Evolutionary conservation across 2,113 vertebrate genomes (phyloP), one percentile per base, ranked within the genome.

Genomic region (Pseudopipra pipra): DNA sequence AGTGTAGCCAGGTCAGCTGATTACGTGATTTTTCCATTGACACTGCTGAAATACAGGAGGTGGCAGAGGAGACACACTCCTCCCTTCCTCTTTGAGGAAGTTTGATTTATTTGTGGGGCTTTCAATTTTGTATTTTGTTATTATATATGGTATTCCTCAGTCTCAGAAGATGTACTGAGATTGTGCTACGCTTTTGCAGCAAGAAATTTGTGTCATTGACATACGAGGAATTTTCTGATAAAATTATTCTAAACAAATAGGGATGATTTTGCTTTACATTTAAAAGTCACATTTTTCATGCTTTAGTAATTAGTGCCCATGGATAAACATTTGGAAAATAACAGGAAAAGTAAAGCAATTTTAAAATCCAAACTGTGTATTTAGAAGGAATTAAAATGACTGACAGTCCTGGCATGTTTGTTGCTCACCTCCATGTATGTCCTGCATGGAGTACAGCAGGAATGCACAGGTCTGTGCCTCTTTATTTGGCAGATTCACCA

Each of bases 1-100:
- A 81, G 84, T 81, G 74, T 85, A 79, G 23, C 39, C 80, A 93
- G 94, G 63, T 66, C 77, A 55, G 41, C 58, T 37, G 93, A 95
- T 93, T 83, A 95, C 0, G 1, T 90, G 72, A 91, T 97, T 98
- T 98, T 97, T 96, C 96, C 87, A 1, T 80, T 75, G 17, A 81
- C 12, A 25, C 17, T 31, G 88, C 94, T 91, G 94, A 95, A 94
- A 72, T 88, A 47, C 33, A 79, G 80, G 81, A 90, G 46, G 68
- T 95, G 76, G 72, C 88, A 95, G 86, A 63, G 37, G 43, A 96
- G 93, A 95, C 6, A 63, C 13, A 27, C 6, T 79, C 30, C 52
- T 90, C 54, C 72, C 41, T 92, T 91, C 68, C 33, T 87, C 17
- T 95, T 86, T 89, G 91, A 89, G 66, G 35, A 91, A 95, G 56